Conservation (phyloP, 2,113 vertebrate genomes). For the Perca schrenkii region DNA sequence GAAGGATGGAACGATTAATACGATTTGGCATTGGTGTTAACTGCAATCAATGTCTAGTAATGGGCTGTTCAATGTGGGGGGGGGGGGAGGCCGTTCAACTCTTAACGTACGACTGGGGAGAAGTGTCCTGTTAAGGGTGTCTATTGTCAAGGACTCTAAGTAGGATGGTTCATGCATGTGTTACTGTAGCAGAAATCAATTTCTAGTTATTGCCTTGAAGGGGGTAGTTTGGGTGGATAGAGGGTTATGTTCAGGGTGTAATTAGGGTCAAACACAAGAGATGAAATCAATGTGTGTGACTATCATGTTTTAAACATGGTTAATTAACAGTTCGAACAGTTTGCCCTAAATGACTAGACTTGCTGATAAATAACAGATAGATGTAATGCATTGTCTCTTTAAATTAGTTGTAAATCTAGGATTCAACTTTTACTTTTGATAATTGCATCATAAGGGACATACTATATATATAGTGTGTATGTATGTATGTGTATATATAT, state of each 20-base stretch:
- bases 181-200: constrained; percentile 47
- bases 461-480: no score
- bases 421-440: not conserved
- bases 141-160: constrained; percentile 38
- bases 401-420: not conserved
- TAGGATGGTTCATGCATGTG: constrained; percentile 6
- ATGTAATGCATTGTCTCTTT: not conserved
- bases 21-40: constrained; percentile 68
- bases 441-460: not conserved
- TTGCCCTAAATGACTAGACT: not conserved
- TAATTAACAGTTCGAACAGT: constrained; percentile 3
- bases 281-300: constrained; percentile 40
- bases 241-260: constrained; percentile 28
- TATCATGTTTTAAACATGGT: constrained; percentile 18
- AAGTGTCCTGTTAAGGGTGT: constrained; percentile 34
- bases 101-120: constrained; percentile 24
- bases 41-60: constrained; percentile 80
- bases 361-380: not conserved
- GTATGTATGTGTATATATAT: no score
- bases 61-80: constrained; percentile 72
- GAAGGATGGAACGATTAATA: constrained; percentile 78
- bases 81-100: constrained; percentile 50
- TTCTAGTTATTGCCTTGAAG: constrained; percentile 34
- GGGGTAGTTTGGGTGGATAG: not conserved
- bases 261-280: constrained; percentile 37